phyloP scores from a whole-genome alignment of 2,888 invertebrate species.

The Doris montereyensis region DNA sequence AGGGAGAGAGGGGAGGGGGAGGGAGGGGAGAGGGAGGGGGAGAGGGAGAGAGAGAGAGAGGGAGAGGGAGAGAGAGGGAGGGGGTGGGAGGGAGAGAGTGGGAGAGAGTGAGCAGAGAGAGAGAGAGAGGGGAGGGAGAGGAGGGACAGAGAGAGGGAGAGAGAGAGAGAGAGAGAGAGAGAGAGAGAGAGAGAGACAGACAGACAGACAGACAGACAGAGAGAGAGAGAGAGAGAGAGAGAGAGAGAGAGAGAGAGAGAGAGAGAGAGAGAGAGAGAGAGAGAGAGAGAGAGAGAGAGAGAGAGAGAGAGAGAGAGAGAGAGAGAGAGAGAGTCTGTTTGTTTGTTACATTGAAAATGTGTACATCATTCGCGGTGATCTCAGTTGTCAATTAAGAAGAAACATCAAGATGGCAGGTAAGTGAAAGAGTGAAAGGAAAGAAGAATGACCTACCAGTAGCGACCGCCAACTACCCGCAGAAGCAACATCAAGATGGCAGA shows the following conservation, averaged over 20 bases:
- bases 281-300: too few species aligned
- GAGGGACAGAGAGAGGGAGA: neutral
- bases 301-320: too few species aligned
- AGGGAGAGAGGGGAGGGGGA: neutral
- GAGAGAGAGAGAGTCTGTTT: too few species aligned
- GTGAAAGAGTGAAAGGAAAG: too few species aligned
- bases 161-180: conserved; percentile 30
- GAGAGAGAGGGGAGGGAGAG: neutral
- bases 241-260: neutral
- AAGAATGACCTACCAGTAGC: too few species aligned
- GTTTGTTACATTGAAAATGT: too few species aligned
- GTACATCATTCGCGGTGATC: too few species aligned
- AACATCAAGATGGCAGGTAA: neutral
- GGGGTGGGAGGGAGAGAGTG: conserved; percentile 8
- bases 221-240: conserved; percentile 7
- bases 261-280: neutral
- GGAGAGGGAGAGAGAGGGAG: conserved; percentile 17
- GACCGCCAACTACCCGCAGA: too few species aligned
- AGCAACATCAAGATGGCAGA: too few species aligned
- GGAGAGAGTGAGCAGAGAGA: neutral
- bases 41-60: conserved; percentile 35
- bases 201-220: neutral
- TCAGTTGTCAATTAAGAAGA: neutral
- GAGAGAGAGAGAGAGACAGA: neutral
- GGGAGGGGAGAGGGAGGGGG: neutral